A percentile compares a stretch with the other conserved stretches of the same genome.
These are phyloP conservation scores for Acanthiza pusilla DNA, from an alignment of 2,797 vertebrate genomes.

Conservation along the genomic window DNA sequence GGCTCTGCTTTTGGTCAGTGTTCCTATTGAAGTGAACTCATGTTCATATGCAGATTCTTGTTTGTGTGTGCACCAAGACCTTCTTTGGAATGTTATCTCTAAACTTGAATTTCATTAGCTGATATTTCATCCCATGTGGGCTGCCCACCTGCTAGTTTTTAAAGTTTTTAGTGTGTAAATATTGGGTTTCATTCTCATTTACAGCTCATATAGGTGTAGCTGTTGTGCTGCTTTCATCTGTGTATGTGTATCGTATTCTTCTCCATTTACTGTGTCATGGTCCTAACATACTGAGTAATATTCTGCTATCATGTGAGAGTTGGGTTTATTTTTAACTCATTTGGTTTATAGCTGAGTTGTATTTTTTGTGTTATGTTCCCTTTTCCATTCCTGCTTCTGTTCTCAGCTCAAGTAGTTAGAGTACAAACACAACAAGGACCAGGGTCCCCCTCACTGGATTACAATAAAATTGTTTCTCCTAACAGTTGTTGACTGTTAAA, in stretches of 20 bases:
- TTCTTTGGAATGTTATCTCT: background rate
- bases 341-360: background rate
- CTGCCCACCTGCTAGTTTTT: slow-evolving; percentile 5
- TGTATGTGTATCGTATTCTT: background rate
- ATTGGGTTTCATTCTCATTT: slow-evolving; percentile 1
- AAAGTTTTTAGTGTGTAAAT: background rate
- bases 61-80: background rate
- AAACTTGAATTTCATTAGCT: background rate
- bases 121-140: background rate
- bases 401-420: background rate
- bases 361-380: background rate
- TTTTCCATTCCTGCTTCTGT: background rate
- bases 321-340: background rate
- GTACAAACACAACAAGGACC: background rate
- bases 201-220: background rate
- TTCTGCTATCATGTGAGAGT: background rate
- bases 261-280: background rate
- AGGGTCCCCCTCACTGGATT: background rate
- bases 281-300: background rate
- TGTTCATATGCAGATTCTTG: background rate
- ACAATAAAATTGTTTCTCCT: background rate
- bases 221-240: background rate
- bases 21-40: background rate
- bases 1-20: background rate
- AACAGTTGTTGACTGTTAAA: background rate